Percentiles rank a stretch among this genome's conserved stretches.
Evolutionary conservation across 2,888 invertebrate species (phyloP).

Genomic region (Linyphia triangularis): DNA sequence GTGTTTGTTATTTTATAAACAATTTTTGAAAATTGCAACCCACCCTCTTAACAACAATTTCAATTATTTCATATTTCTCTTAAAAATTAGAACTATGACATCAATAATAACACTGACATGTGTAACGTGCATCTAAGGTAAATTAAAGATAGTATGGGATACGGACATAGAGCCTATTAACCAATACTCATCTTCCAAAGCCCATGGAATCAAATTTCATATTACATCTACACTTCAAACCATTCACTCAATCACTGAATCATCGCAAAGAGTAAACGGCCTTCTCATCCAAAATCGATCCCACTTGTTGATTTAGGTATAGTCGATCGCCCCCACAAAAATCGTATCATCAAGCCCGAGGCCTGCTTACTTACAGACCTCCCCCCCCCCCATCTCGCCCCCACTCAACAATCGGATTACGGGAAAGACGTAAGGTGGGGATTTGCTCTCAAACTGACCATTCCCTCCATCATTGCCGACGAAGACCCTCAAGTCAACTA

Average conservation of each 20-base stretch:
- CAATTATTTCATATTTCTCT: too few relatives aligned
- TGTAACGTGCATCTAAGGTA: too few relatives aligned
- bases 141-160: too few relatives aligned
- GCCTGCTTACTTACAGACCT: conserved; percentile 54
- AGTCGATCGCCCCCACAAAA: conserved; percentile 29
- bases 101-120: too few relatives aligned
- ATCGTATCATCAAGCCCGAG: conserved; percentile 52
- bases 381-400: conserved; percentile 14
- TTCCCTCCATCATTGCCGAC: conserved; percentile 39
- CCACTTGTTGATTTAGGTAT: conserved; percentile 71
- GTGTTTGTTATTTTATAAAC: too few relatives aligned
- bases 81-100: too few relatives aligned
- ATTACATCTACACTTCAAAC: neutral
- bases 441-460: conserved; percentile 71
- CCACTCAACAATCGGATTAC: conserved; percentile 70
- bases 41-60: too few relatives aligned
- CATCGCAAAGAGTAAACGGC: neutral
- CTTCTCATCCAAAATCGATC: conserved; percentile 5
- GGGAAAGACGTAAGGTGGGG: conserved; percentile 44
- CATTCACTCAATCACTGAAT: neutral
- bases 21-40: too few relatives aligned
- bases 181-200: too few relatives aligned
- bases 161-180: too few relatives aligned
- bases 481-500: neutral
- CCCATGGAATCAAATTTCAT: neutral